These are phyloP conservation scores for Polylopha cassiicola DNA, from an alignment of 2,888 invertebrate genomes.

Conservation along the genomic window DNA sequence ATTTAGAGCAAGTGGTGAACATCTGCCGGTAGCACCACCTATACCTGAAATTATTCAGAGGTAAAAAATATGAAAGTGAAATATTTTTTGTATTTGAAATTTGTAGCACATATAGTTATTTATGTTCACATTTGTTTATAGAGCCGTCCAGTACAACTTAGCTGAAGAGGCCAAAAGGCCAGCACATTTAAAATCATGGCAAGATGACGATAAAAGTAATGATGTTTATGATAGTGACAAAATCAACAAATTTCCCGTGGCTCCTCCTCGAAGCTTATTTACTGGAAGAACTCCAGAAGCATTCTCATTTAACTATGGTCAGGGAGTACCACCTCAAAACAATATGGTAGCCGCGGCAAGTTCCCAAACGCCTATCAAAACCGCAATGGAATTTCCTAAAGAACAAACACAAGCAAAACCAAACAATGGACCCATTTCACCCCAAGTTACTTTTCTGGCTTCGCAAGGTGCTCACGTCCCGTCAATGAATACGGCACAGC, in stretches of 20 bases:
- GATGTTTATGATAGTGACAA: conserved; percentile 44
- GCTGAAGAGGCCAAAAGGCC: conserved; percentile 69
- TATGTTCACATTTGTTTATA: conserved; percentile 30
- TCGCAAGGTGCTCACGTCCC: conserved; percentile 68
- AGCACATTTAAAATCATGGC: conserved; percentile 54
- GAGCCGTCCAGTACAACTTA: conserved; percentile 67
- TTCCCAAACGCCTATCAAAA: conserved; percentile 49
- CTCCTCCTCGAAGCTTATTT: conserved; percentile 51
- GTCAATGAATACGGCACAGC: conserved; percentile 42
- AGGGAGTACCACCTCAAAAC: conserved; percentile 42
- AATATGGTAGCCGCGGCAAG: conserved; percentile 52
- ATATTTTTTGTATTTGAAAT: background rate
- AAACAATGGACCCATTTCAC: conserved; percentile 54
- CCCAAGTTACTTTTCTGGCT: conserved; percentile 69
- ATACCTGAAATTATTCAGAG: conserved; percentile 83
- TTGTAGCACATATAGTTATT: conserved; percentile 8
- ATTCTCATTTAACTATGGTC: conserved; percentile 60
- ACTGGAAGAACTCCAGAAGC: conserved; percentile 69
- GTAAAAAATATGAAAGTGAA: conserved; percentile 33
- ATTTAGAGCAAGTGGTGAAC: conserved; percentile 85
- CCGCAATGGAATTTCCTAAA: conserved; percentile 43
- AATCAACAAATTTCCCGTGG: conserved; percentile 36
- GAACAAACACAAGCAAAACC: conserved; percentile 52
- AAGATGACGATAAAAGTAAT: conserved; percentile 48
- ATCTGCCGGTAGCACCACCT: conserved; percentile 86